Base-by-base conservation (phyloP, 2,888 invertebrate species). In the Torymus tubicola region DNA sequence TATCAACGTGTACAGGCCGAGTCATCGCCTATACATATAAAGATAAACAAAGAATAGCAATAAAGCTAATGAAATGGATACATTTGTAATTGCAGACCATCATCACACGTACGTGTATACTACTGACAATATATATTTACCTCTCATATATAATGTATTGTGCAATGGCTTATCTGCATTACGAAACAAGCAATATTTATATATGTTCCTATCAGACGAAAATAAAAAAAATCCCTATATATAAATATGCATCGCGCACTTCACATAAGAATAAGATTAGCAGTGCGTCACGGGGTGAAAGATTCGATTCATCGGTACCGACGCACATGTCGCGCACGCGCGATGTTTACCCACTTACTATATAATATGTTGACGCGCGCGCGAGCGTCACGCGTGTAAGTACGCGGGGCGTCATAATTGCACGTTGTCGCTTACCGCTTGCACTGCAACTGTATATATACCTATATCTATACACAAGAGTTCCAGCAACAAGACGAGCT, bases 351-450 rank as follows among this genome's bases (percentile, higher is more conserved):
- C 67, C 18, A 55, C 42, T 67, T 53, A 71, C 61, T 50, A 80
- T 75, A 31, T 31, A 3, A n/a, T n/a, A n/a, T n/a, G n/a, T 31
- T 8, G 31, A 31, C 8, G 8, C 72, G 53, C 11, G 21, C 21
- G 21, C 13, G 67, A 52, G 71, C 24, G 42, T 57, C 24, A 1
- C 24, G 21, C 21, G 21, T 21, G 21, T 2, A 21, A 21, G 21
- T 21, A 21, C 21, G 42, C 42, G 42, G 42, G 61, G 67, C 67
- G 68, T 72, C 72, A 55, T 80, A 77, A 77, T 77, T 68, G 69
- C 63, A 58, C 11, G 58, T 58, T 76, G 80, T 81, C 77, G 69
- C 68, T 69, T 77, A 69, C 77, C 73, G 77, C 53, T 65, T 12
- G 18, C 18, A 31, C 50, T 13, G 21, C 72, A 60, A 11, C 24